A percentile compares a stretch with the other conserved stretches of the same genome.
These are phyloP conservation scores for Rhagophthalmus giganteus DNA, from an alignment of 2,888 invertebrate genomes.

Conservation along the genomic window DNA sequence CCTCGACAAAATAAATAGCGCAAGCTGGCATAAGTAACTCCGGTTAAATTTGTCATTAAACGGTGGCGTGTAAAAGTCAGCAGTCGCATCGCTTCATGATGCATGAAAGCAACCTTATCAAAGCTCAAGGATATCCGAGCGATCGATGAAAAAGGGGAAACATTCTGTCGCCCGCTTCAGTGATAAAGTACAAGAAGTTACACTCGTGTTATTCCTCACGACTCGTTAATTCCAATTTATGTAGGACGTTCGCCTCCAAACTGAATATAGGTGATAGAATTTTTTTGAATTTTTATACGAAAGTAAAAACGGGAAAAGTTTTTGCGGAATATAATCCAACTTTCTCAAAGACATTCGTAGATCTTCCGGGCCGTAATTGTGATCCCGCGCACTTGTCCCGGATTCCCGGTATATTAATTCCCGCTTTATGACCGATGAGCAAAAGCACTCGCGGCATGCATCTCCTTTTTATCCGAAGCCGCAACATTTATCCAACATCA, in stretches of 20 bases:
- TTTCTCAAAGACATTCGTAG: conserved; percentile 20
- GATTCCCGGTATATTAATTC: conserved; percentile 25
- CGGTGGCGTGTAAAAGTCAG: conserved; percentile 13
- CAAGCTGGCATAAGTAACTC: conserved; percentile 19
- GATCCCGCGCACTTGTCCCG: conserved; percentile 16
- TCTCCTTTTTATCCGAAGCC: conserved; percentile 27
- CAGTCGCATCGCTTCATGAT: conserved; percentile 12
- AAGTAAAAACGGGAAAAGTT: conserved; percentile 24
- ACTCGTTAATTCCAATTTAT: conserved; percentile 32
- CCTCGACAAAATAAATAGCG: conserved; percentile 28
- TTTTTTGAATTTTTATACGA: conserved; percentile 32
- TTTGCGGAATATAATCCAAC: conserved; percentile 25
- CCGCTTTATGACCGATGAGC: conserved; percentile 16
- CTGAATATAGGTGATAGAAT: conserved; percentile 31
- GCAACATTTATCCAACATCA: conserved; percentile 33
- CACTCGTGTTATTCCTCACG: conserved; percentile 30
- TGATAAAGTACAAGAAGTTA: conserved; percentile 31
- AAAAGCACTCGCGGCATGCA: conserved; percentile 17
- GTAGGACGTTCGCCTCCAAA: conserved; percentile 22
- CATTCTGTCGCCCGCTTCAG: conserved; percentile 22
- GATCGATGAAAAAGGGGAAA: conserved; percentile 22
- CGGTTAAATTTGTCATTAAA: conserved; percentile 29
- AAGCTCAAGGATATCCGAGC: conserved; percentile 10
- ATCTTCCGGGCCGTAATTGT: conserved; percentile 24
- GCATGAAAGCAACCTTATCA: conserved; percentile 17